Conservation (phyloP, 53 echinoderm and acorn worm genomes). For the Apostichopus leukothele region DNA sequence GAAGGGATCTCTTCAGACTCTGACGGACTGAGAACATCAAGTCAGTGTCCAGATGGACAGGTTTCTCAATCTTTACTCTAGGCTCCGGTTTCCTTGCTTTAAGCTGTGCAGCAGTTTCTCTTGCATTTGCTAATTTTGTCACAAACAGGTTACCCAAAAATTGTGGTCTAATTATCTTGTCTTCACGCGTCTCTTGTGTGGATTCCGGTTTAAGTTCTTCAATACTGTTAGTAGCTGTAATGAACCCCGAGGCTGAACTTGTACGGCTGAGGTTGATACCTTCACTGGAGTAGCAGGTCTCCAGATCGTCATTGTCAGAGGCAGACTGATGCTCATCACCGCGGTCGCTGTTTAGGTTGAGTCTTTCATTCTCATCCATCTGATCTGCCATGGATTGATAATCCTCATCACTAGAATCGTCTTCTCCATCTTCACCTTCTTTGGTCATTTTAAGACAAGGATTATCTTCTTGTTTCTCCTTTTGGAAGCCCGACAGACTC, state of each 20-base stretch:
- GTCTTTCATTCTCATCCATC: neutral
- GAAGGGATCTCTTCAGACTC: conserved; percentile 22
- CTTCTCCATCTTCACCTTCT: neutral
- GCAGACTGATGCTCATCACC: conserved; percentile 6
- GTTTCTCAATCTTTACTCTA: conserved; percentile 27
- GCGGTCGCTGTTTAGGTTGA: neutral
- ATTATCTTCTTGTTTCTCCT: neutral
- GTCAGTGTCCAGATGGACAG: conserved; percentile 26
- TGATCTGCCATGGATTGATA: neutral
- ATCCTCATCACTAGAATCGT: neutral
- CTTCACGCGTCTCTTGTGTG: neutral
- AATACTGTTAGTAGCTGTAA: neutral
- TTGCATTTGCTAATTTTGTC: conserved; percentile 5
- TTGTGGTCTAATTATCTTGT: conserved; percentile 20
- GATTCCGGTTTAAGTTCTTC: neutral
- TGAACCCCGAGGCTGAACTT: neutral
- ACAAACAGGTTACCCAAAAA: neutral
- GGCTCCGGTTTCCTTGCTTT: conserved; percentile 28
- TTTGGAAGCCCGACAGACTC: neutral
- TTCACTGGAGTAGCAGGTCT: neutral
- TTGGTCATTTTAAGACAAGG: neutral
- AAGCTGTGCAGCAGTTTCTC: conserved; percentile 9
- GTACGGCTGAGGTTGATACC: neutral
- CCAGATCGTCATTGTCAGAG: neutral
- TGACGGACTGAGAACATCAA: conserved; percentile 30